These are phyloP conservation scores for Anisognathus igniventris DNA, from an alignment of 2,797 vertebrate species.

Conservation along the genomic window DNA sequence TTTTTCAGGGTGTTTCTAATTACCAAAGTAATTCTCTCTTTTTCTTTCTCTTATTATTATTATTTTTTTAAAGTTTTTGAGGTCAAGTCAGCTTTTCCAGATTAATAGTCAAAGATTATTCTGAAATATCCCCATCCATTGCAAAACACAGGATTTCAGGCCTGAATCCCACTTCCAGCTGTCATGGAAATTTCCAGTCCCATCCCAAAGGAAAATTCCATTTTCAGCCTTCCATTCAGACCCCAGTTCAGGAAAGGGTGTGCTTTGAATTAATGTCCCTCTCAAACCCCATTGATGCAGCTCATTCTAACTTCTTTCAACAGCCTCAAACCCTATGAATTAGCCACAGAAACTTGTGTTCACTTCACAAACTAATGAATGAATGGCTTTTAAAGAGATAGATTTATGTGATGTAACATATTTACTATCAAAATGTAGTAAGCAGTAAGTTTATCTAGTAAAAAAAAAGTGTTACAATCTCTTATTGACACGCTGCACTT, in stretches of 20 bases:
- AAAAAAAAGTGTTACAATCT: neutral
- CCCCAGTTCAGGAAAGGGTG: neutral
- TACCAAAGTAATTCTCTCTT: neutral
- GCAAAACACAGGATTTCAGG: slow-evolving; percentile 12
- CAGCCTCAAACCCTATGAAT: neutral
- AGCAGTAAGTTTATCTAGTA: neutral
- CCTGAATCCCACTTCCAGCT: slow-evolving; percentile 15
- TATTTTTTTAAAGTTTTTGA: neutral
- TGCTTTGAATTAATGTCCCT: neutral
- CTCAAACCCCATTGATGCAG: neutral
- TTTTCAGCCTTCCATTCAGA: neutral
- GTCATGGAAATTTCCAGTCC: slow-evolving; percentile 46
- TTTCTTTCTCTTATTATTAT: neutral
- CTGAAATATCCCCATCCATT: neutral
- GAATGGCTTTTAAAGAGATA: neutral
- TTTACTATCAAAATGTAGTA: neutral
- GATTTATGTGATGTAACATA: neutral
- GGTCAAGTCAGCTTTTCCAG: slow-evolving; percentile 28
- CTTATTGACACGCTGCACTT: neutral
- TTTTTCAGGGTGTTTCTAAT: neutral
- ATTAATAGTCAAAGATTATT: slow-evolving; percentile 26
- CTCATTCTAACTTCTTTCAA: neutral
- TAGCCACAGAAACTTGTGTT: neutral
- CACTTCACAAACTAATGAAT: neutral
- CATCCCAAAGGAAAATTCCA: slow-evolving; percentile 39